phyloP scores from a whole-genome alignment of 2,113 vertebrate species.

The Heterocephalus glaber region DNA sequence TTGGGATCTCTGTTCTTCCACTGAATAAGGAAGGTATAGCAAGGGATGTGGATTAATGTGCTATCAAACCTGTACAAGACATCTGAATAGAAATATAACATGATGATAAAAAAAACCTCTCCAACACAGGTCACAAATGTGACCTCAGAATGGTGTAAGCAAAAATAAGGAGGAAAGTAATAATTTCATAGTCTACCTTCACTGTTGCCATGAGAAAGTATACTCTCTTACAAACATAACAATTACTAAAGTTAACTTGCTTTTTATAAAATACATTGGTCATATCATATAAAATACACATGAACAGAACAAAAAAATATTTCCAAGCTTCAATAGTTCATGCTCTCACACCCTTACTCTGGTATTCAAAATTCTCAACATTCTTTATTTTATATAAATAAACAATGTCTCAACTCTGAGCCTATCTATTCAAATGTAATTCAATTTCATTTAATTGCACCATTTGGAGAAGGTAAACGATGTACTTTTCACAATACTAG shows the following conservation, averaged over 20 bases:
- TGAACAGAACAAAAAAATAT: constrained; percentile 28
- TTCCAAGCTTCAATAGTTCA: neutral
- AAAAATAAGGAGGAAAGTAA: constrained; percentile 5
- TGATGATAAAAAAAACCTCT: neutral
- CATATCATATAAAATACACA: constrained; percentile 37
- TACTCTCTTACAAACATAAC: constrained; percentile 21
- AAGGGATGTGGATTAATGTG: neutral
- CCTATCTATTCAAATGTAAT: constrained; percentile 9
- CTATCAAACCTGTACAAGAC: neutral
- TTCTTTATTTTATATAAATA: constrained; percentile 47
- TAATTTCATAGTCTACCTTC: neutral
- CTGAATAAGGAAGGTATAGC: neutral
- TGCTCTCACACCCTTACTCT: neutral
- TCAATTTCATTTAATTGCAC: neutral
- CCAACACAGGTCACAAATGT: neutral
- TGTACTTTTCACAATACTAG: neutral
- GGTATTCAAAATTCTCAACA: constrained; percentile 16
- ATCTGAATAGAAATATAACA: neutral
- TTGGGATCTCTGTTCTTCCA: neutral
- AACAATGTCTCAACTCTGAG: neutral
- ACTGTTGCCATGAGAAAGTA: neutral
- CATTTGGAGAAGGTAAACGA: neutral
- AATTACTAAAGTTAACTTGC: neutral
- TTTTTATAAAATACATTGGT: neutral
- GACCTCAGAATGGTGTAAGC: neutral